A percentile compares a stretch with the other conserved stretches of the same genome.
Evolutionary conservation across 2,113 vertebrate genomes (phyloP).

Genomic region (Laterallus jamaicensis): DNA sequence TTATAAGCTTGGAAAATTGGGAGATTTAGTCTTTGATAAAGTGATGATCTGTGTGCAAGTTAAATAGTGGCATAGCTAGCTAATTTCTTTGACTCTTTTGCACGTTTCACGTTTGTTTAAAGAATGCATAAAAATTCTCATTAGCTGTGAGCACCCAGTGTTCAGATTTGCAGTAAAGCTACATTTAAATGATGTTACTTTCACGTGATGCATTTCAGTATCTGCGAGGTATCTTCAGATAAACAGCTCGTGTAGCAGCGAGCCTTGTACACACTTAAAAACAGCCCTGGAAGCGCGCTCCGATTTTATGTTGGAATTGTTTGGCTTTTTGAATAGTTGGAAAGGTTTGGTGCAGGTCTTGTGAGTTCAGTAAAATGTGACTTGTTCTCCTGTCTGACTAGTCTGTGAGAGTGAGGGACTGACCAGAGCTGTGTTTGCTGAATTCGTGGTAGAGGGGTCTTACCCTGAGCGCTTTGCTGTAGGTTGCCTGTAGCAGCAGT

Average conservation of each 20-base stretch:
- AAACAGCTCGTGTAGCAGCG: not conserved
- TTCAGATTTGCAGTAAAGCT: constrained; percentile 8
- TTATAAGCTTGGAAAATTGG: not conserved
- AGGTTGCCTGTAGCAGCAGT: not conserved
- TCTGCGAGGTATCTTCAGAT: not conserved
- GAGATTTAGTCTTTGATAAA: constrained; percentile 33
- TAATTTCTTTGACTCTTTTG: not conserved
- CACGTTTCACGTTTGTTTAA: constrained; percentile 19
- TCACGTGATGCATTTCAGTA: not conserved
- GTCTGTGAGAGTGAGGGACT: not conserved
- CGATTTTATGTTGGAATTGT: not conserved
- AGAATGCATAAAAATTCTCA: not conserved
- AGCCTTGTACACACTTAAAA: not conserved
- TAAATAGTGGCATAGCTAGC: not conserved
- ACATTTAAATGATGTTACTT: not conserved
- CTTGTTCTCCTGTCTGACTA: not conserved
- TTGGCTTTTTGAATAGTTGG: not conserved
- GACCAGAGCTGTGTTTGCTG: not conserved
- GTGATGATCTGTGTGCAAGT: not conserved
- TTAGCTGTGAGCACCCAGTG: not conserved
- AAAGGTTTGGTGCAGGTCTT: not conserved
- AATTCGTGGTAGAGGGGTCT: not conserved
- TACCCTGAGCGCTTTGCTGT: not conserved
- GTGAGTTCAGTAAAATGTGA: not conserved
- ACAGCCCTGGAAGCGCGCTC: not conserved